Evolutionary conservation across 2,888 invertebrate genomes (phyloP).

Genomic region (Chamaedrilus cognettii): DNA sequence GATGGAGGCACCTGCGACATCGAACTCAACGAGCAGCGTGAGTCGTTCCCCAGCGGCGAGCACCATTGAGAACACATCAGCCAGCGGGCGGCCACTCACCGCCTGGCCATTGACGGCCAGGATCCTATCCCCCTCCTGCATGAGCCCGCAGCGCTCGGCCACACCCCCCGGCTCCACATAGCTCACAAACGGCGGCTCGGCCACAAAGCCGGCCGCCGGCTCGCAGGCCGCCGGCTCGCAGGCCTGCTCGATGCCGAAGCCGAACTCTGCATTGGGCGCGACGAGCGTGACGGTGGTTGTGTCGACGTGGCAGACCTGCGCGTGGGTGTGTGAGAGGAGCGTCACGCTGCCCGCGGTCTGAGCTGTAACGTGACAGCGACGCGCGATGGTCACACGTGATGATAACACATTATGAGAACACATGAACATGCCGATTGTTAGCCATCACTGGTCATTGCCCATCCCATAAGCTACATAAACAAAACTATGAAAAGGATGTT

Average conservation of each 20-base stretch:
- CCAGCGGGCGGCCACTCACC: conserved; percentile 58
- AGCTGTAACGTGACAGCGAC: neutral
- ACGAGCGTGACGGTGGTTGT: conserved; percentile 63
- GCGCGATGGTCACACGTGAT: too few relatives aligned
- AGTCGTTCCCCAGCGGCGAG: conserved; percentile 64
- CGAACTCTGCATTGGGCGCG: conserved; percentile 63
- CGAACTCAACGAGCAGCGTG: conserved; percentile 82
- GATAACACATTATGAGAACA: too few relatives aligned
- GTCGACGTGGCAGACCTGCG: conserved; percentile 61
- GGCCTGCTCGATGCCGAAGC: conserved; percentile 63
- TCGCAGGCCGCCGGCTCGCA: conserved; percentile 42
- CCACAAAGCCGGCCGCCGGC: conserved; percentile 25
- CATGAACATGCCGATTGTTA: too few relatives aligned
- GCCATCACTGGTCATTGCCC: too few relatives aligned
- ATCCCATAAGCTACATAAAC: too few relatives aligned
- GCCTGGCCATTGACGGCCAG: conserved; percentile 81
- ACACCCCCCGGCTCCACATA: conserved; percentile 65
- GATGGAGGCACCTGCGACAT: conserved; percentile 68
- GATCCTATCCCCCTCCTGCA: conserved; percentile 74
- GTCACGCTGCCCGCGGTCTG: conserved; percentile 19
- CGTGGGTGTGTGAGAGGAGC: conserved; percentile 22
- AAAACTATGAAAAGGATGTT: too few relatives aligned
- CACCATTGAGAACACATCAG: conserved; percentile 59
- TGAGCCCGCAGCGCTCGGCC: conserved; percentile 65
- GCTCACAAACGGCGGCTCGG: conserved; percentile 61